phyloP scores from a whole-genome alignment of 2,888 invertebrate genomes.

The Blera fallax region DNA sequence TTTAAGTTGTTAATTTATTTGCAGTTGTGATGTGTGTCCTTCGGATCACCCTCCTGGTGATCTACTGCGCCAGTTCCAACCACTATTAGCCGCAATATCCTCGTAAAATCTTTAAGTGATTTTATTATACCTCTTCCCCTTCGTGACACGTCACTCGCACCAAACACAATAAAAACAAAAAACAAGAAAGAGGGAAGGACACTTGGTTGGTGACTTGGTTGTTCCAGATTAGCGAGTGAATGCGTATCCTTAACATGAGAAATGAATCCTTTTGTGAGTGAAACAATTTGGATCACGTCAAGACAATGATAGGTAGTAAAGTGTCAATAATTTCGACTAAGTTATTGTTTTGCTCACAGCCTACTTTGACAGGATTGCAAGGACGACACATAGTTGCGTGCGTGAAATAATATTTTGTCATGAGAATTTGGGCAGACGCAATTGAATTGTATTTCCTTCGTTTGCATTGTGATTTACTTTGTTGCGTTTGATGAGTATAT shows the following conservation, averaged over 20 bases:
- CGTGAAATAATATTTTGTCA: slow-evolving; percentile 67
- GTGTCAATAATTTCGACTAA: slow-evolving; percentile 68
- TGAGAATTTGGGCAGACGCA: slow-evolving; percentile 60
- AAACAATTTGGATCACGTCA: slow-evolving; percentile 9
- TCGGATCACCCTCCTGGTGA: not conserved
- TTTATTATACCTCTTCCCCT: slow-evolving; percentile 56
- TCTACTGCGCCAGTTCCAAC: slow-evolving; percentile 64
- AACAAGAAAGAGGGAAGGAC: not conserved
- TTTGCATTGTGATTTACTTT: slow-evolving; percentile 54
- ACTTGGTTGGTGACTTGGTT: slow-evolving; percentile 16
- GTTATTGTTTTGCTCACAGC: slow-evolving; percentile 41
- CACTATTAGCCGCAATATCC: slow-evolving; percentile 71
- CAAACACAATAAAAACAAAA: slow-evolving; percentile 1
- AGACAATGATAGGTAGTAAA: slow-evolving; percentile 62
- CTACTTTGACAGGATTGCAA: slow-evolving; percentile 51
- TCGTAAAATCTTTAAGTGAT: slow-evolving; percentile 72
- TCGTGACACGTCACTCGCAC: slow-evolving; percentile 52
- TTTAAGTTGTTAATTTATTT: slow-evolving; percentile 78
- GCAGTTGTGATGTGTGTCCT: slow-evolving; percentile 50
- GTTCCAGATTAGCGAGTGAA: slow-evolving; percentile 38
- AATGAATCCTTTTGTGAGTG: slow-evolving; percentile 33
- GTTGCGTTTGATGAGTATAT: slow-evolving; percentile 55
- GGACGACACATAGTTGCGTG: slow-evolving; percentile 45
- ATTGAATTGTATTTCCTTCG: slow-evolving; percentile 60
- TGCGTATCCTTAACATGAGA: slow-evolving; percentile 31